phyloP scores from a whole-genome alignment of 37 sponge, comb jelly and placozoan genomes.

The Bolinopsis microptera region DNA sequence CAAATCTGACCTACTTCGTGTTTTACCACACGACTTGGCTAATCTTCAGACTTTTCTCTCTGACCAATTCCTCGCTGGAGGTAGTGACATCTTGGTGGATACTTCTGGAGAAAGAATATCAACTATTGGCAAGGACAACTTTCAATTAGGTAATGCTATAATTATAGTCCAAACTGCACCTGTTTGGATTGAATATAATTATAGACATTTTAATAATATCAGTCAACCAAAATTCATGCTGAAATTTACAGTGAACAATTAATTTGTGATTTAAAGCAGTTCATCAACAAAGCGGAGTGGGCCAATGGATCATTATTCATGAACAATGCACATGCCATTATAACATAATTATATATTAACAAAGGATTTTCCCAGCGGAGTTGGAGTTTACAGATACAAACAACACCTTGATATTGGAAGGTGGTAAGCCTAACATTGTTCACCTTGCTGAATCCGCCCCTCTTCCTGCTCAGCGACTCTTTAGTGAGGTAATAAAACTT shows the following conservation, averaged over 20 bases:
- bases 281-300: too few relatives aligned
- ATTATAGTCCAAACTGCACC: not conserved
- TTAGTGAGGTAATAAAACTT: not conserved
- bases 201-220: too few relatives aligned
- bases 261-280: too few relatives aligned
- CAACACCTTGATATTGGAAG: not conserved
- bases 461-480: not conserved
- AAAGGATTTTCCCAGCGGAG: too few relatives aligned
- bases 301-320: too few relatives aligned
- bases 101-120: not conserved
- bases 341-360: too few relatives aligned
- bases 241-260: too few relatives aligned
- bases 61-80: not conserved
- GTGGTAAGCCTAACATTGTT: not conserved
- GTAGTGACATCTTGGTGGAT: not conserved
- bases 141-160: not conserved
- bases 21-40: not conserved
- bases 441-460: not conserved
- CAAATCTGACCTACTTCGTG: not conserved
- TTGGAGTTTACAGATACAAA: not conserved
- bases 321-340: too few relatives aligned
- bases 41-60: not conserved
- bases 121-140: not conserved
- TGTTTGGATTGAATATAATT: too few relatives aligned
- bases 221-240: too few relatives aligned